Evolutionary conservation across 1,140 invertebrate species (phyloP).

Genomic region (Polypedilum pembai): DNA sequence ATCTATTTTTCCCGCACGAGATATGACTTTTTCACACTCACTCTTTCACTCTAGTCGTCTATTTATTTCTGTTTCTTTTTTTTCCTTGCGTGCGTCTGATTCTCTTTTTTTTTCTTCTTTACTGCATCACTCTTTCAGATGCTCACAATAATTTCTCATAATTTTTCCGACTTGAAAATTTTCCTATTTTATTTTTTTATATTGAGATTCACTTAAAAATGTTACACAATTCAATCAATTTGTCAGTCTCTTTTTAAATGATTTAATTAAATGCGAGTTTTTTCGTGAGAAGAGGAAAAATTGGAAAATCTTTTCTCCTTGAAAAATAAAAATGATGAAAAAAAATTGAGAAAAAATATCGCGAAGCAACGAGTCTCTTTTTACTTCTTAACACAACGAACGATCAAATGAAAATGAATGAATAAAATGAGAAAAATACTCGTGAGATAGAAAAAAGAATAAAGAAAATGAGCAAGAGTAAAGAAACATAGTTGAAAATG

Average conservation of each 20-base stretch:
- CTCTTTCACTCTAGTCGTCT: not conserved
- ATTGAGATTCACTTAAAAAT: not conserved
- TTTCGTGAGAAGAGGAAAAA: not conserved
- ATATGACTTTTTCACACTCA: not conserved
- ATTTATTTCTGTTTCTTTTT: conserved; percentile 1
- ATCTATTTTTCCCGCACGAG: conserved; percentile 1
- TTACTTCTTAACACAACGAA: not conserved
- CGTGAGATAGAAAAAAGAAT: too few species aligned
- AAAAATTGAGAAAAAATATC: not conserved
- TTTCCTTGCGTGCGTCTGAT: not conserved
- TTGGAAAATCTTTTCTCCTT: not conserved
- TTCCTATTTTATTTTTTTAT: not conserved
- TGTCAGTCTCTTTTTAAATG: not conserved
- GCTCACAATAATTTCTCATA: too few species aligned
- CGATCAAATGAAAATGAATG: not conserved
- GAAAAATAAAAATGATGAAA: not conserved
- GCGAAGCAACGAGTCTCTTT: not conserved
- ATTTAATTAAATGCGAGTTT: not conserved
- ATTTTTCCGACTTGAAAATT: too few species aligned
- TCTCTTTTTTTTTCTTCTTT: not conserved
- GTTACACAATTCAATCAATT: conserved; percentile 7
- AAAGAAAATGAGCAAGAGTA: too few species aligned
- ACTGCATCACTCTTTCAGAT: too few species aligned
- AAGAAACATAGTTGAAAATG: too few species aligned
- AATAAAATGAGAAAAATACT: not conserved